Base-by-base conservation (phyloP, 2,888 invertebrate genomes). In the Campaea margaritaria region DNA sequence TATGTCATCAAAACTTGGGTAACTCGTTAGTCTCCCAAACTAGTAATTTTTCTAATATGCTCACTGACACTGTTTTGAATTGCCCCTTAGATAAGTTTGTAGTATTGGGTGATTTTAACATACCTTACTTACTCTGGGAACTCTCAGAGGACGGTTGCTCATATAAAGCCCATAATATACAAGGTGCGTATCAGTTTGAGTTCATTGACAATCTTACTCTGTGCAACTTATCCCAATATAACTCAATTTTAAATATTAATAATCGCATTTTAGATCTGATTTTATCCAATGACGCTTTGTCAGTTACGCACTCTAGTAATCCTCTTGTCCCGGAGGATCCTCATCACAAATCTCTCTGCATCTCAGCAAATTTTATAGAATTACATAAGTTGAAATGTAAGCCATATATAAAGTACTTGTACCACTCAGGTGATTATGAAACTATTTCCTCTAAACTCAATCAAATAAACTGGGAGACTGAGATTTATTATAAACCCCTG, bases 151-250 rank as follows among this genome's bases (percentile, higher is more conserved):
- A 36, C 16, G 15, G 8, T 11, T 31, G 51, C 4, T 52, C 15
- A 34, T 36, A 51, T 1, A 10, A 11, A 7, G 51, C 54, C 2
- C 2, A 0, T n/a, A 49, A 55, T 45, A 15, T 61, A 2, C 47
- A 58, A 21, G 52, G 61, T 0, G 0, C 31, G 0, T 12, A 0
- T 38, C 58, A 58, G 14, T 13, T 10, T 0, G 38, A 45, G 10
- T 46, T 61, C 8, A 14, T 58, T 13, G 61, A 64, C 34, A 49
- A 4, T 15, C 7, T 61, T 7, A 47, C 16, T 2, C n/a, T 15
- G 11, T 64, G 64, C 31, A 61, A 58, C 39, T 21, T 61, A 9
- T 8, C 1, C 0, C 61, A 64, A 39, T 58, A 31, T 34, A 46
- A 46, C 13, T 21, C 0, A 9, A 13, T 11, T 31, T 11, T 1